Evolutionary conservation across 2,797 vertebrate species (phyloP).

Genomic region (Girardinus metallicus): DNA sequence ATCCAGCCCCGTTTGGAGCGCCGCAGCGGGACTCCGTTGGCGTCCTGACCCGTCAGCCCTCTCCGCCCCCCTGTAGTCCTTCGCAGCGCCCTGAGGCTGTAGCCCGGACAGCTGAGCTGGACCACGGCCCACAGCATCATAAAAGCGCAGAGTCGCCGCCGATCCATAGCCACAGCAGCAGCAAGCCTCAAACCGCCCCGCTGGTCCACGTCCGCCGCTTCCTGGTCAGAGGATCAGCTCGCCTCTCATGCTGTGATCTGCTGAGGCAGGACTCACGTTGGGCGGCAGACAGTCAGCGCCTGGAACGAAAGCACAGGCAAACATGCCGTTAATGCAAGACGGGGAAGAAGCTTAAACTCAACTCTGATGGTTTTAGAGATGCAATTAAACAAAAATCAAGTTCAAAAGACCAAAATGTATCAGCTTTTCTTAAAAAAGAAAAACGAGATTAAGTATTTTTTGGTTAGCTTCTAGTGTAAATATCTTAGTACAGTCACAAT

Average conservation of each 20-base stretch:
- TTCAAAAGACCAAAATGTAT: not conserved
- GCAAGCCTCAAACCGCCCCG: slow-evolving; percentile 30
- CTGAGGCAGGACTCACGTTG: slow-evolving; percentile 40
- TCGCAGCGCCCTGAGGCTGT: slow-evolving; percentile 71
- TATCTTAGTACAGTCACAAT: too few species aligned
- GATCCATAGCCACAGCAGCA: slow-evolving; percentile 55
- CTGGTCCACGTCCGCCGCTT: slow-evolving; percentile 34
- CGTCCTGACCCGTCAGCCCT: slow-evolving; percentile 75
- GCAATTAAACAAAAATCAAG: slow-evolving; percentile 15
- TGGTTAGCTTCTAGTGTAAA: too few species aligned
- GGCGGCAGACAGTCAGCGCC: slow-evolving; percentile 44
- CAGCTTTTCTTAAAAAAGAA: not conserved
- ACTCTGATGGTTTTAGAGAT: slow-evolving; percentile 2
- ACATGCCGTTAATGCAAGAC: slow-evolving; percentile 15
- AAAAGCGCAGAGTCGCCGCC: slow-evolving; percentile 62
- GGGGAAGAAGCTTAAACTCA: slow-evolving; percentile 3
- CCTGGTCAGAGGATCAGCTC: slow-evolving; percentile 61
- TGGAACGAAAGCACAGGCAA: slow-evolving; percentile 57
- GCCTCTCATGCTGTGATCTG: slow-evolving; percentile 66
- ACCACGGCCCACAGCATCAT: slow-evolving; percentile 67
- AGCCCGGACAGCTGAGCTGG: slow-evolving; percentile 57
- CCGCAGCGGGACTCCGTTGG: slow-evolving; percentile 80
- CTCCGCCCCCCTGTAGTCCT: slow-evolving; percentile 84
- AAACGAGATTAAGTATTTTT: not conserved
- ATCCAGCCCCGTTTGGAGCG: slow-evolving; percentile 96